Evolutionary conservation across 1,140 invertebrate genomes (phyloP), one percentile per base, ranked within the genome.

Genomic region (Camponotus pennsylvanicus): DNA sequence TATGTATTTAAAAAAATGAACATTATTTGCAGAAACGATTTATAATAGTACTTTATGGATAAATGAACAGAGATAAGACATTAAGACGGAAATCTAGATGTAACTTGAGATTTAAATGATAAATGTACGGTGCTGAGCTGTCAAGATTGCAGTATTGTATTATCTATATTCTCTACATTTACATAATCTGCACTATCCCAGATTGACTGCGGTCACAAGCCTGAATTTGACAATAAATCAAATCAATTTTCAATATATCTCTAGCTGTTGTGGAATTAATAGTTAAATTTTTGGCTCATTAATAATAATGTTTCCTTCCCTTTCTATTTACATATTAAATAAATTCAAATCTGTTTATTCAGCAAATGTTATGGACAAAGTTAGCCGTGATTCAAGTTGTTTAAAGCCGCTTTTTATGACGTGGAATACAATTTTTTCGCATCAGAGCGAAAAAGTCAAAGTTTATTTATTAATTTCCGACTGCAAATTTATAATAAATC

Each of bases 401-500:
- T 69, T 69, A 55, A 45, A 52, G 32, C 32, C 8, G 77, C 18
- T 37, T 32, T n/a, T 55, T 45, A 55, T n/a, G 11, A 34, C 52
- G 40, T 7, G 40, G 71, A 82, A 45, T 82, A 13, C 34, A 18
- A 82, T 52, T 82, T 75, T 82, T 73, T 27, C 13, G 67, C 69
- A 9, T 27, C 59, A 7, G 52, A 45, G 21, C 73, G 67, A 45
- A 73, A 59, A 32, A 61, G 77, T 40, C 42, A 11, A 61, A 73
- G 67, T 73, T 82, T 71, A 79, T 59, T 73, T 27, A 73, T 73
- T 82, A 82, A 21, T 13, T 71, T 57, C 32, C 21, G 21, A 42
- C 49, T 11, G 71, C 55, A 71, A 69, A 27, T 57, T 70, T 9
- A 49, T 67, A 70, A 70, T 80, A 42, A 80, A 82, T 82, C 71